Evolutionary conservation across 2,888 invertebrate species (phyloP).

Genomic region (Macrosiphum euphorbiae): DNA sequence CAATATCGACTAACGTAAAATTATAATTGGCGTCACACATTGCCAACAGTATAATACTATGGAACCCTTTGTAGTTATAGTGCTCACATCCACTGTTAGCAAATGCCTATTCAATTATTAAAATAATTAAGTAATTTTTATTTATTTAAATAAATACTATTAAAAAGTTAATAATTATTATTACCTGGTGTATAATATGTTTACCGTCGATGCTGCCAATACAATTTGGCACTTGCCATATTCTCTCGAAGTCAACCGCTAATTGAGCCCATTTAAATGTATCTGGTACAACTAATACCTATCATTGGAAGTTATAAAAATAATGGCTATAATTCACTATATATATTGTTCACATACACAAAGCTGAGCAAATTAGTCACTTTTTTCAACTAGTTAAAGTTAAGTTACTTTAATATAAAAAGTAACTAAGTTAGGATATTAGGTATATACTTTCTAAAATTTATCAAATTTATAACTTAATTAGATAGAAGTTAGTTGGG

Average conservation of each 20-base stretch:
- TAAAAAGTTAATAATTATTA: not conserved
- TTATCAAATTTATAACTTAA: too few relatives aligned
- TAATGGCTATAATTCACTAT: not conserved
- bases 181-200: not conserved
- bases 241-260: not conserved
- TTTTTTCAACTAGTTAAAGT: too few relatives aligned
- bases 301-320: not conserved
- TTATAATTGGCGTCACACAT: not conserved
- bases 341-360: not conserved
- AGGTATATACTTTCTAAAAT: too few relatives aligned
- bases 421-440: too few relatives aligned
- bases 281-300: not conserved
- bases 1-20: too few relatives aligned
- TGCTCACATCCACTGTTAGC: not conserved
- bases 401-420: too few relatives aligned
- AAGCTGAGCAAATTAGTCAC: too few relatives aligned
- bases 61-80: not conserved
- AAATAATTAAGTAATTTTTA: not conserved
- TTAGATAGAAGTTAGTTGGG: too few relatives aligned
- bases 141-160: too few relatives aligned
- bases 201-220: not conserved
- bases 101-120: not conserved
- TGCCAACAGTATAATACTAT: not conserved
- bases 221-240: not conserved
- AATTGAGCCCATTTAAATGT: not conserved